Percentiles rank a stretch among this genome's conserved stretches.
phyloP scores from a whole-genome alignment of 2,113 vertebrate species.

The Cryptoleucopteryx plumbea region DNA sequence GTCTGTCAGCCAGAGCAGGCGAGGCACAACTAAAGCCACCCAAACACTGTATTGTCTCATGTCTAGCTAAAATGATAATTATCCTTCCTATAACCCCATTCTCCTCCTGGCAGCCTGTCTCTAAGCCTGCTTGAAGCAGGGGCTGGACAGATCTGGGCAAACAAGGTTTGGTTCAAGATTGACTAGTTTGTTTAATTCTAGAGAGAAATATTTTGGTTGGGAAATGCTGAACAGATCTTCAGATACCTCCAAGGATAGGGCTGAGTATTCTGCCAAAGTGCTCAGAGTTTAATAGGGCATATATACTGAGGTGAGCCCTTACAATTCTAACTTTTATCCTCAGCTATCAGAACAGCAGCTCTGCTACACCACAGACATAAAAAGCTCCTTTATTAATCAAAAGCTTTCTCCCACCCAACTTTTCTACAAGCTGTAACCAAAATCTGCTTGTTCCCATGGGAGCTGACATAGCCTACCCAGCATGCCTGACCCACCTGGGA shows the following conservation, averaged over 20 bases:
- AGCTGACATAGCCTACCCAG: neutral
- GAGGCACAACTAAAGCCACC: neutral
- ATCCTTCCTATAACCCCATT: neutral
- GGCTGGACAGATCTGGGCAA: neutral
- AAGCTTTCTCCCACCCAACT: neutral
- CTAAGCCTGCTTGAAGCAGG: neutral
- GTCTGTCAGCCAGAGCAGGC: neutral
- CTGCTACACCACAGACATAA: neutral
- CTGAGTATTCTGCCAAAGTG: neutral
- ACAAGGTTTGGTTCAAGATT: neutral
- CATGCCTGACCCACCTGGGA: neutral
- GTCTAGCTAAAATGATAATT: neutral
- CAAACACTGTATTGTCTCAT: neutral
- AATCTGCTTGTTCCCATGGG: neutral
- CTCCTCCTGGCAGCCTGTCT: neutral
- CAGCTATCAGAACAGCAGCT: neutral
- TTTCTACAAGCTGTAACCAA: neutral
- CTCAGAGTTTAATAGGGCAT: neutral
- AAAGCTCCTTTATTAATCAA: neutral
- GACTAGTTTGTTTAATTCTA: neutral
- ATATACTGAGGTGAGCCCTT: neutral
- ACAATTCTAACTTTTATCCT: neutral
- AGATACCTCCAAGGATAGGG: neutral
- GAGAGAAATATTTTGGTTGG: neutral
- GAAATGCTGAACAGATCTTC: neutral